Conservation (phyloP, 2,797 vertebrate species). For the Leucoraja ocellata region DNA sequence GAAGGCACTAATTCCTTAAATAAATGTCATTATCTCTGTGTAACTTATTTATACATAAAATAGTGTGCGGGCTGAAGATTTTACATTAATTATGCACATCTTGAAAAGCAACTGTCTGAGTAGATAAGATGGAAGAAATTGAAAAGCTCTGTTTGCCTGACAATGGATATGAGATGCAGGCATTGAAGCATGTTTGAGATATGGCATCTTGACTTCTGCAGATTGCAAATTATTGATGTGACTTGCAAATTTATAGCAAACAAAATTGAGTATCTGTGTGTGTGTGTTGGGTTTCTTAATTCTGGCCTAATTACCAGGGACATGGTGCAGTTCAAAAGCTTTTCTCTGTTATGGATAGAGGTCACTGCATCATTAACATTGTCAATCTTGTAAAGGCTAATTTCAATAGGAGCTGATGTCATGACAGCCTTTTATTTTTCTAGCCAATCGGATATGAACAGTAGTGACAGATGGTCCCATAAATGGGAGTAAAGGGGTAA, state of each 20-base stretch:
- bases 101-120: slow-evolving; percentile 62
- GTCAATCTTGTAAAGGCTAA: slow-evolving; percentile 70
- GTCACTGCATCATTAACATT: slow-evolving; percentile 71
- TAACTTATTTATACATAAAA: slow-evolving; percentile 43
- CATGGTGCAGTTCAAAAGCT: slow-evolving; percentile 70
- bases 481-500: slow-evolving; percentile 69
- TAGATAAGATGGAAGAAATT: slow-evolving; percentile 61
- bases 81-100: slow-evolving; percentile 71
- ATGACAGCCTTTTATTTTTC: slow-evolving; percentile 60
- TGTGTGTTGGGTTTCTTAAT: slow-evolving; percentile 58
- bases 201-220: slow-evolving; percentile 46
- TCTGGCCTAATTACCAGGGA: slow-evolving; percentile 67
- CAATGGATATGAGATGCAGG: slow-evolving; percentile 46
- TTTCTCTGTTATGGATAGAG: slow-evolving; percentile 63
- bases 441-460: slow-evolving; percentile 77
- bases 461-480: slow-evolving; percentile 71
- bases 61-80: slow-evolving; percentile 60
- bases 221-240: slow-evolving; percentile 46
- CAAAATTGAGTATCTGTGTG: slow-evolving; percentile 42
- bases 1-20: slow-evolving; percentile 52
- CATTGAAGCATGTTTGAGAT: slow-evolving; percentile 50
- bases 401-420: slow-evolving; percentile 75
- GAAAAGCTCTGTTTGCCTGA: slow-evolving; percentile 47
- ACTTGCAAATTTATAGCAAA: slow-evolving; percentile 50
- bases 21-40: slow-evolving; percentile 54